Percentiles rank a stretch among this genome's conserved stretches.
phyloP scores from a whole-genome alignment of 2,113 vertebrate species.

The Clupea harengus region DNA sequence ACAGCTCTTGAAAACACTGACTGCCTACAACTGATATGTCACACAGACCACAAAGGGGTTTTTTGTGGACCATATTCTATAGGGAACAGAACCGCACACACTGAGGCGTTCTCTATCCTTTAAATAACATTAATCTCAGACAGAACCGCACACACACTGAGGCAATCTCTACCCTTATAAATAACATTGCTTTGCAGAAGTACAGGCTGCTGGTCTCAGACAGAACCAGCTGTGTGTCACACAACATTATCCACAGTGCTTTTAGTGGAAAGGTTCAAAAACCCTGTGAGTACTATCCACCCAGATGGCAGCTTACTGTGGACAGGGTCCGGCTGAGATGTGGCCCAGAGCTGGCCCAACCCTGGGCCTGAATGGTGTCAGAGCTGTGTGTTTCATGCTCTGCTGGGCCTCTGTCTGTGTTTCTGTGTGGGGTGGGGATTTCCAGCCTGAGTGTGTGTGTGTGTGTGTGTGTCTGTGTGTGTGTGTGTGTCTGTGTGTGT shows the following conservation, averaged over 20 bases:
- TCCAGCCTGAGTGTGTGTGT: neutral
- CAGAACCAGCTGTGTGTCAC: neutral
- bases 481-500: constrained; percentile 8
- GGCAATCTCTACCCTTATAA: neutral
- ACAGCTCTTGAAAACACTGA: constrained; percentile 44
- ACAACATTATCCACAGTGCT: neutral
- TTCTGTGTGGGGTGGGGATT: constrained; percentile 26
- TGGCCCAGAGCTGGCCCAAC: too few relatives aligned
- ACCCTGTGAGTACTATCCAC: neutral
- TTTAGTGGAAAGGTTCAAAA: neutral
- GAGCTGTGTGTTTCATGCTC: neutral
- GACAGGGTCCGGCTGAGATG: neutral
- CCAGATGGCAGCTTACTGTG: neutral
- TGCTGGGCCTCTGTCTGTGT: neutral
- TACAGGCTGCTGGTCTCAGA: too few relatives aligned
- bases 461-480: constrained; percentile 7
- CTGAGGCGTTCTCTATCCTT: neutral
- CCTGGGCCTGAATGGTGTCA: too few relatives aligned
- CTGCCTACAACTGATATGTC: constrained; percentile 43
- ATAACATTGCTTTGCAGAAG: too few relatives aligned
- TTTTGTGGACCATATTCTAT: neutral
- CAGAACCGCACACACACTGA: neutral
- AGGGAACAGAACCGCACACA: neutral
- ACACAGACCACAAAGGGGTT: neutral
- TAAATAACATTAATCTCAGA: neutral